Conservation (phyloP, 2,113 vertebrate species). For the Polyodon spathula region DNA sequence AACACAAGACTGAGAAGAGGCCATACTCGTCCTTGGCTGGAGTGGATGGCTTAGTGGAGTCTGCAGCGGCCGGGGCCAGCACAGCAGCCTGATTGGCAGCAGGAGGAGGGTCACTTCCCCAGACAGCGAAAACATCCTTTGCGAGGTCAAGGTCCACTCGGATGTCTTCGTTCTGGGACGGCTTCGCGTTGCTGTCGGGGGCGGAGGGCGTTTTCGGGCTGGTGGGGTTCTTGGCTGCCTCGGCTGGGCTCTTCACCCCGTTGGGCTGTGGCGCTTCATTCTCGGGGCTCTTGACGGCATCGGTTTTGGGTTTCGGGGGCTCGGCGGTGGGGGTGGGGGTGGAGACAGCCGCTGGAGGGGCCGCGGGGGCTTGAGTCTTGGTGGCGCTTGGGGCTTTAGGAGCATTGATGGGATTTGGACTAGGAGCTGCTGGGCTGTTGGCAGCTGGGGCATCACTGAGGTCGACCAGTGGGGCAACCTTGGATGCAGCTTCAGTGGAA, state of each 20-base stretch:
- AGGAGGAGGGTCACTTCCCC: conserved; percentile 61
- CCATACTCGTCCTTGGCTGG: conserved; percentile 92
- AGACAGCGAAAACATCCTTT: conserved; percentile 86
- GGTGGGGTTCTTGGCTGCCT: conserved; percentile 51
- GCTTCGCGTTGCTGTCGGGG: conserved; percentile 53
- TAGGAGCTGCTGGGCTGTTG: conserved; percentile 44
- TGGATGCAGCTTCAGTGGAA: conserved; percentile 45
- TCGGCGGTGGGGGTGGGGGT: conserved; percentile 27
- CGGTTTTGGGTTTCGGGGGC: conserved; percentile 49
- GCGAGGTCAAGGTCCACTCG: conserved; percentile 86
- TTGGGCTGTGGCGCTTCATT: conserved; percentile 61
- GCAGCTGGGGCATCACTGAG: conserved; percentile 64
- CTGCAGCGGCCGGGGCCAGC: conserved; percentile 58
- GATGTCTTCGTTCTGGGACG: conserved; percentile 77
- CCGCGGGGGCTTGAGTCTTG: conserved; percentile 39
- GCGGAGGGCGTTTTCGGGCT: conserved; percentile 61
- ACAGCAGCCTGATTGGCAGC: conserved; percentile 56
- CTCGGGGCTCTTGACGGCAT: conserved; percentile 53
- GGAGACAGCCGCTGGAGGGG: conserved; percentile 43
- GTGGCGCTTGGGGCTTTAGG: conserved; percentile 44
- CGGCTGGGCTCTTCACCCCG: conserved; percentile 48
- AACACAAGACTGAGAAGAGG: conserved; percentile 54
- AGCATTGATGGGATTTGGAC: conserved; percentile 51
- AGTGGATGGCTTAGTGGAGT: conserved; percentile 60
- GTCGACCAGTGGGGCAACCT: conserved; percentile 77